Base-by-base conservation (phyloP, 2,888 invertebrate genomes). In the Drosophila sordidula region DNA sequence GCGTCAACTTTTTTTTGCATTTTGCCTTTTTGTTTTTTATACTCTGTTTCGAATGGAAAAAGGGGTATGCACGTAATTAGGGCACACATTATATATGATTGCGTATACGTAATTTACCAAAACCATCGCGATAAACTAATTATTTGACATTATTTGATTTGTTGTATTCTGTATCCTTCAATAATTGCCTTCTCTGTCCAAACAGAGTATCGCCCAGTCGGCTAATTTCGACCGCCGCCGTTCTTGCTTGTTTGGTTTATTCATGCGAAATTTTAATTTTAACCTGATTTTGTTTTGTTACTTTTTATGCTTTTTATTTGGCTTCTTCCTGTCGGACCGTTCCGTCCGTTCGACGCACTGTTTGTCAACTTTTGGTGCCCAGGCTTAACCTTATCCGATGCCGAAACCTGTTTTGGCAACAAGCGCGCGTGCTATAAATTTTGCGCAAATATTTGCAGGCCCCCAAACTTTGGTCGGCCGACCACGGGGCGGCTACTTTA, bases 391-490 rank as follows among this genome's bases (percentile, higher is more conserved):
- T 78, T 72, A 86, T 86, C 54, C 83, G 38, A 50, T 44, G 61
- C 38, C 41, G 49, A 46, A 72, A 67, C 56, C 62, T 56, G 75
- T 62, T 81, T 69, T 64, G 50, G 61, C 54, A 61, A 54, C 63
- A 78, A 68, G 59, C 80, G 78, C 78, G 78, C 75, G 75, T 74
- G 84, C 80, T 68, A 85, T 81, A 87, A 87, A 81, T 87, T 75
- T 81, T 67, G 75, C 65, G 75, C 71, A 85, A 85, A 85, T 85
- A 87, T 85, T 89, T 85, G 79, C 54, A 59, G 54, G 34, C 25
- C 58, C 46, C 29, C 51, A 29, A 64, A 58, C 58, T 41, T 34
- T 46, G 46, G 62, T 12, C 12, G 34, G 12, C 34, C 12, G 58
- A 14, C 52, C 44, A 64, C 59, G 29, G 44, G 56, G 39, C 62